Evolutionary conservation across 2,113 vertebrate species (phyloP), one percentile per base, ranked within the genome.

Genomic region (Myocastor coypus): DNA sequence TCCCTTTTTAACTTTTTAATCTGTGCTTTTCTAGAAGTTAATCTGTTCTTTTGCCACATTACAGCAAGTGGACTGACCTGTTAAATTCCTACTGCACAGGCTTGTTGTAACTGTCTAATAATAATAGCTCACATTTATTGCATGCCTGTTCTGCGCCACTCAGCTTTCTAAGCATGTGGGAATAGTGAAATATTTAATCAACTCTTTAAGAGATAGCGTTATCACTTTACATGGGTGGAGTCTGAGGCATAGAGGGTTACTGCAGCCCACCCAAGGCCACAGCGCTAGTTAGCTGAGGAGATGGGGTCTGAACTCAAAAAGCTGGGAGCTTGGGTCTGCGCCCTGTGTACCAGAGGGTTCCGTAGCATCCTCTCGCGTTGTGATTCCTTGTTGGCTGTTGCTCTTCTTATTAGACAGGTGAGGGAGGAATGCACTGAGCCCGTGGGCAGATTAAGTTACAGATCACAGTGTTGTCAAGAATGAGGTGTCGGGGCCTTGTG

Each of bases 381-480:
- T 9, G 42, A 30, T 84, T 69, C 80, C 87, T n/a, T 57, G 42
- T 22, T 82, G 63, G 66, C 86, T 57, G 30, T 87, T 57, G 24
- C 30, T 75, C 52, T 82, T 87, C 32, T 69, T 28, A 34, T 73
- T 68, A 63, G 63, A 95, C 7, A 55, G 46, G 75, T 0, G 24
- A 83, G 85, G 85, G 52, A 95, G 55, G 96, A 66, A 92, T 75
- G 80, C 87, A n/a, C 88, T 46, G 95, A 96, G 91, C 86, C 90
- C 71, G n/a, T 84, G 73, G 84, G 96, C 82, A 97, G 96, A 97
- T 97, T 97, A 98, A 97, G 95, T 97, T 95, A 78, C 96, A 61
- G 92, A 84, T 95, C 80, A 69, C 73, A 64, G 92, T 57, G 63
- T 30, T 95, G 96, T 94, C 96, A 94, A 89, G 93, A 94, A 83